phyloP scores from a whole-genome alignment of 2,797 vertebrate genomes.

The Phalloptychus januarius region DNA sequence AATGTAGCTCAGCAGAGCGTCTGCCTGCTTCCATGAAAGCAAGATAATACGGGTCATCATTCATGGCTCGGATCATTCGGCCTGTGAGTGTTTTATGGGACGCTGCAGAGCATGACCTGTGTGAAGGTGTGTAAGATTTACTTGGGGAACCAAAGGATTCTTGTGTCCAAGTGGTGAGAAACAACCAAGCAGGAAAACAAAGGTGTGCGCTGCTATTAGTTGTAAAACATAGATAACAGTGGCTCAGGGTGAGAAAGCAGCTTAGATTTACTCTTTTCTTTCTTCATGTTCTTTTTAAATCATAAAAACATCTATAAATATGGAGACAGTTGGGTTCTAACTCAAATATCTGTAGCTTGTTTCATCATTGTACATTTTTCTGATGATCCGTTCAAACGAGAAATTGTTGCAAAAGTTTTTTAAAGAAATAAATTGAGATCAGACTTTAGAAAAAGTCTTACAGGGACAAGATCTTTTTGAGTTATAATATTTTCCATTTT shows the following conservation, averaged over 20 bases:
- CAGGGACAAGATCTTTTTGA: not conserved
- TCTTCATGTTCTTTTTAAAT: not conserved
- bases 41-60: constrained; percentile 46
- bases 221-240: not conserved
- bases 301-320: not conserved
- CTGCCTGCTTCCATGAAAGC: constrained; percentile 9
- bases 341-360: not conserved
- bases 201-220: not conserved
- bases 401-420: not conserved
- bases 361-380: not conserved
- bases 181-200: not conserved
- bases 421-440: no score
- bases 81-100: not conserved
- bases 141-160: not conserved
- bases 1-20: not conserved
- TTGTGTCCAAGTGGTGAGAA: not conserved
- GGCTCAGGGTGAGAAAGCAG: not conserved
- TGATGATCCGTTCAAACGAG: not conserved
- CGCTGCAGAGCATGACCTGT: constrained; percentile 41
- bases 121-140: constrained; percentile 25
- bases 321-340: not conserved
- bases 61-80: constrained; percentile 36
- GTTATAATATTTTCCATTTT: not conserved
- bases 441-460: not conserved
- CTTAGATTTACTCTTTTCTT: not conserved